A percentile compares a stretch with the other conserved stretches of the same genome.
phyloP scores from a whole-genome alignment of 37 sponge, comb jelly and placozoan genomes.

The Spongilla lacustris region DNA sequence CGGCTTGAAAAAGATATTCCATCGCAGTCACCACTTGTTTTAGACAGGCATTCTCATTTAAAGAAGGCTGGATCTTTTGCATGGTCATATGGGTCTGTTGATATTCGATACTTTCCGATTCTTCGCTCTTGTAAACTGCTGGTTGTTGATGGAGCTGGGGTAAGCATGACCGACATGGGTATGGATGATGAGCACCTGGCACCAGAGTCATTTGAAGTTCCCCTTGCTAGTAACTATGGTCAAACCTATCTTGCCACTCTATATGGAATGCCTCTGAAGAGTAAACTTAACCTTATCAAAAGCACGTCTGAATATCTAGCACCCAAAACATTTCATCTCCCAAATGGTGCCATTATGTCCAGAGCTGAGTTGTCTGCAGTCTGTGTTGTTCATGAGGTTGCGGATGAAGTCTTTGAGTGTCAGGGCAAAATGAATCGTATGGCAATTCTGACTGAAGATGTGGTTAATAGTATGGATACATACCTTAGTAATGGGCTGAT shows the following conservation, averaged over 20 bases:
- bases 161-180: conserved; percentile 36
- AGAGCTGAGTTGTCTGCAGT: conserved; percentile 32
- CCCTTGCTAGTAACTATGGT: conserved; percentile 68
- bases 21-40: background rate
- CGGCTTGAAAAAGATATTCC: conserved; percentile 40
- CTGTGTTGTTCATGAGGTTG: conserved; percentile 39
- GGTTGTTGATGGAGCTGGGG: conserved; percentile 43
- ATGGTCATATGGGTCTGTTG: conserved; percentile 64
- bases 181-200: conserved; percentile 42
- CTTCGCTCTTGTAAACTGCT: conserved; percentile 55
- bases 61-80: conserved; percentile 15
- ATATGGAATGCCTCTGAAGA: conserved; percentile 43
- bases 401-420: conserved; percentile 48
- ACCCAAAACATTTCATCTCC: conserved; percentile 26
- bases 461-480: background rate
- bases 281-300: too few relatives aligned
- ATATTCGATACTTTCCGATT: conserved; percentile 58
- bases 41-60: conserved; percentile 9
- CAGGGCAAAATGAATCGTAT: background rate
- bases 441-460: conserved; percentile 6
- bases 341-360: conserved; percentile 24
- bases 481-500: background rate
- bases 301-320: too few relatives aligned
- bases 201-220: conserved; percentile 33
- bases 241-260: conserved; percentile 34